Evolutionary conservation across 2,888 invertebrate genomes (phyloP), one percentile per base, ranked within the genome.

Genomic region (Perizoma affinitatum): DNA sequence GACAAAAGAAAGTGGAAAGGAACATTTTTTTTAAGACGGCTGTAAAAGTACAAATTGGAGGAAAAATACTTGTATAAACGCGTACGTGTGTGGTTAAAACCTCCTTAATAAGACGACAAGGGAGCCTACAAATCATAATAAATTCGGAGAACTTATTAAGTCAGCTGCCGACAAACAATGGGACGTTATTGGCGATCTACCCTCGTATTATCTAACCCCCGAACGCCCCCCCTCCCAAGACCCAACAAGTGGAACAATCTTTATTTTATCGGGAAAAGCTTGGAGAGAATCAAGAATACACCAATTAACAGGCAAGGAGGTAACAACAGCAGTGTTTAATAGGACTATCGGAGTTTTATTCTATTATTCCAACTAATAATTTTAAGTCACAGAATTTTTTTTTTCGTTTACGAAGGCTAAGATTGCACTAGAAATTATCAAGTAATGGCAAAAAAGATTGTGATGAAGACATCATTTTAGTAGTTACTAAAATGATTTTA

Each of bases 121-220:
- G 82, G 83, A 84, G 82, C 79, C 85, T 82, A 88, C 87, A 89
- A 90, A 90, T 90, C 89, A 91, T 89, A 89, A 90, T 90, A 90
- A 89, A 90, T 90, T 88, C 78, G 85, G 82, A 75, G 86, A 87
- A 88, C 90, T 91, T 91, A 91, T 90, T 90, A 90, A 89, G 90
- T 88, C 88, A 83, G 86, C 86, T 85, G 86, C 86, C 86, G 84
- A 88, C 89, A 90, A 91, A 91, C 90, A 90, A 90, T 90, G 86
- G 88, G 82, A 80, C 84, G 81, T 88, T 91, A 90, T 90, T 90
- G 90, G 84, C 85, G 87, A 90, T 89, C 87, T 86, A 87, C 87
- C 89, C 87, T 84, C 85, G 81, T 83, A 86, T 84, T 87, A 86
- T 87, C 85, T 84, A 82, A 78, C 83, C 70, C 76, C 79, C 72